Evolutionary conservation across 2,797 vertebrate species (phyloP).

Genomic region (Catharus ustulatus): DNA sequence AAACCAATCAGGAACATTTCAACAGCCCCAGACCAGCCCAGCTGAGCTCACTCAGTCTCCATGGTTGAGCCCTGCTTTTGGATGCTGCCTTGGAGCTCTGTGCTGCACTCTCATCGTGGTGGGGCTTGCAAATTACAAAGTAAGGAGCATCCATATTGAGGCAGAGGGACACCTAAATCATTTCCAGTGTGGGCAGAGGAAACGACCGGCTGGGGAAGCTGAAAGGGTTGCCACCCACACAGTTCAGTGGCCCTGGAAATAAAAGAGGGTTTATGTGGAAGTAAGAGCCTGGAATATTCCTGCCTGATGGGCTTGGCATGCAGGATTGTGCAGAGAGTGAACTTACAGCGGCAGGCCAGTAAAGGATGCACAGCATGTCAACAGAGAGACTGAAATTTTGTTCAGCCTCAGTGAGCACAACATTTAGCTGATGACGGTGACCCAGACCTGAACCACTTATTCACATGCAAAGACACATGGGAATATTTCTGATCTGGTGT

Average conservation of each 20-base stretch:
- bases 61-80: rapidly evolving
- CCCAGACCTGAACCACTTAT: background rate
- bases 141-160: background rate
- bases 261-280: background rate
- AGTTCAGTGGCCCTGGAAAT: background rate
- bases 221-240: slow-evolving; percentile 22
- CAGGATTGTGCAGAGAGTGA: background rate
- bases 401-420: background rate
- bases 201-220: background rate
- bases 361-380: background rate
- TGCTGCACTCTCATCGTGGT: rapidly evolving
- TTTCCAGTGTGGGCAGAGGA: slow-evolving; percentile 26
- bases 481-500: background rate
- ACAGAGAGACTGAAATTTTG: background rate
- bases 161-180: background rate
- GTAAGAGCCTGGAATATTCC: background rate
- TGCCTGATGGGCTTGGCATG: rapidly evolving
- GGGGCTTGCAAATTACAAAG: background rate
- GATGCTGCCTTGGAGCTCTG: background rate
- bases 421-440: background rate
- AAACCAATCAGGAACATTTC: background rate
- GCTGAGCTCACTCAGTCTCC: rapidly evolving
- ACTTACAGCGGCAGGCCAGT: rapidly evolving
- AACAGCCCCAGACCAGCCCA: rapidly evolving
- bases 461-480: background rate